These are phyloP conservation scores for Bombus pyrosoma DNA, from an alignment of 1,140 invertebrate genomes.

Conservation along the genomic window DNA sequence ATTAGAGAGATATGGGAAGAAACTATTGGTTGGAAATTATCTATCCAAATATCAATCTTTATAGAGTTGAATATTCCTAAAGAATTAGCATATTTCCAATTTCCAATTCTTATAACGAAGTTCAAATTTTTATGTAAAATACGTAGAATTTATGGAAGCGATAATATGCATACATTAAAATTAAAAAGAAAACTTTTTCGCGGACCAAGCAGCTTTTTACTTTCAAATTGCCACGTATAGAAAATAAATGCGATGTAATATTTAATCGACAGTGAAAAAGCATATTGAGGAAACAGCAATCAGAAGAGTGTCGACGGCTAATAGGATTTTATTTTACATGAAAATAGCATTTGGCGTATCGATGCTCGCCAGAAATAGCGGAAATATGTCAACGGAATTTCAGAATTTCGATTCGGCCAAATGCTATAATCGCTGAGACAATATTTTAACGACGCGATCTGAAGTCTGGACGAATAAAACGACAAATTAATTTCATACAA, in stretches of 20 bases:
- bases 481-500: not conserved
- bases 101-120: not conserved
- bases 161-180: not conserved
- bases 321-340: constrained; percentile 23
- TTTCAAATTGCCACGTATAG: not conserved
- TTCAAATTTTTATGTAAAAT: not conserved
- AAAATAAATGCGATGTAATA: not conserved
- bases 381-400: not conserved
- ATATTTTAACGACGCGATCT: not conserved
- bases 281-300: not conserved
- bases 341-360: constrained; percentile 10
- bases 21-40: not conserved
- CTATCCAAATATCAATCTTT: not conserved
- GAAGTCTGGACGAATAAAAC: not conserved
- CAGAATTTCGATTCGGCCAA: not conserved
- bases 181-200: not conserved
- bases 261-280: not conserved
- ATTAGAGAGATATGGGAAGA: not conserved
- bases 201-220: not conserved
- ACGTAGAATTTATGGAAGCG: not conserved
- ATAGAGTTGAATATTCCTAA: not conserved
- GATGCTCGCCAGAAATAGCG: not conserved
- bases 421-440: not conserved
- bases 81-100: too few species aligned
- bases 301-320: not conserved